These are phyloP conservation scores for Lepidurus packardi DNA, from an alignment of 1,140 invertebrate species.

Conservation along the genomic window DNA sequence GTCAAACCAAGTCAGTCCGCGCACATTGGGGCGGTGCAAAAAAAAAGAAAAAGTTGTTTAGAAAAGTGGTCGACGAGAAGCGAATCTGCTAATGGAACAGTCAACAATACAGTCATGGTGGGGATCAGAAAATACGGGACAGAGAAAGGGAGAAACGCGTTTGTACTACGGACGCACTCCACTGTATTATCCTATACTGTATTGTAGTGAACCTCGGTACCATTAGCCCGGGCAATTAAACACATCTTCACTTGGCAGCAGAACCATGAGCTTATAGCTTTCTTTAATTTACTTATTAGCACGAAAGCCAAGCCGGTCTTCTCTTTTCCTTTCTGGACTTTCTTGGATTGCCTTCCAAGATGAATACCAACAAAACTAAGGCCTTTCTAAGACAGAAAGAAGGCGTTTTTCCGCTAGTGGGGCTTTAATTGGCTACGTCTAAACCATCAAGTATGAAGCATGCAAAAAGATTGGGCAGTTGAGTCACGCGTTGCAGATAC, in stretches of 20 bases:
- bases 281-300: constrained; percentile 11
- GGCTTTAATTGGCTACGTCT: neutral
- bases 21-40: neutral
- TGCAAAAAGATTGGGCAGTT: neutral
- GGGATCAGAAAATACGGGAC: neutral
- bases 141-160: constrained; percentile 12
- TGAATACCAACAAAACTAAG: neutral
- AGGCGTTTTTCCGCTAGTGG: neutral
- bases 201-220: neutral
- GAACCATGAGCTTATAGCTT: neutral
- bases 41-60: constrained; percentile 6
- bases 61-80: neutral
- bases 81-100: constrained; percentile 3
- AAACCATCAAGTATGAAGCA: neutral
- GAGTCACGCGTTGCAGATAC: neutral
- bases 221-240: neutral
- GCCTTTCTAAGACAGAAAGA: neutral
- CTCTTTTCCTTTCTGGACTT: neutral
- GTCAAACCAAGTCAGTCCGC: neutral
- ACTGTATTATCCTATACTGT: neutral
- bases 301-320: neutral
- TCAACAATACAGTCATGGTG: neutral
- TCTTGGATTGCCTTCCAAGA: neutral
- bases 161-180: neutral
- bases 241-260: neutral